phyloP scores from a whole-genome alignment of 2,888 invertebrate species.

The Macropis europaea region DNA sequence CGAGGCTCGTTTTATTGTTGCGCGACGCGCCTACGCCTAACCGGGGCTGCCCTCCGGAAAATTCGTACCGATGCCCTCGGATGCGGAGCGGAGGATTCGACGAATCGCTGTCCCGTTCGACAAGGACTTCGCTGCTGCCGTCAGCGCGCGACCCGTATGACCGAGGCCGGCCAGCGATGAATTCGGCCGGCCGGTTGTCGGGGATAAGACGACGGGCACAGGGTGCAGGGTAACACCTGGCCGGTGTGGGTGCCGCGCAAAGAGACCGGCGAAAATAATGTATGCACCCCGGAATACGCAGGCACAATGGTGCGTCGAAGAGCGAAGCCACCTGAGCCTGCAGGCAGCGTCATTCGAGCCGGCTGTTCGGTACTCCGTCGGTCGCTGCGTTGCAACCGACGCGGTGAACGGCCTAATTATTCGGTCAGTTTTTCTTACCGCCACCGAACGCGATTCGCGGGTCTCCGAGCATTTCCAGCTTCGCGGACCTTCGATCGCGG shows the following conservation, averaged over 20 bases:
- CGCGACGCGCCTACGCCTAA: constrained; percentile 8
- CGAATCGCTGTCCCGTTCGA: too few species aligned
- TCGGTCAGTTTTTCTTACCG: constrained; percentile 35
- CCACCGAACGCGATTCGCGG: constrained; percentile 11
- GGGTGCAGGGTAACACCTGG: constrained; percentile 74
- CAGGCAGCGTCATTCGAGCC: constrained; percentile 75
- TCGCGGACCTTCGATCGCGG: too few species aligned
- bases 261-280: constrained; percentile 74
- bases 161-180: constrained; percentile 65
- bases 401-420: constrained; percentile 40
- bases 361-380: constrained; percentile 67
- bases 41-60: too few species aligned
- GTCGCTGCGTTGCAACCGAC: constrained; percentile 32
- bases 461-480: too few species aligned
- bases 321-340: constrained; percentile 78
- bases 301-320: constrained; percentile 69
- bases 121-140: too few species aligned
- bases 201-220: constrained; percentile 29
- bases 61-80: too few species aligned
- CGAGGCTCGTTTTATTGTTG: constrained; percentile 32
- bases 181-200: constrained; percentile 59
- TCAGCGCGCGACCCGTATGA: constrained; percentile 28
- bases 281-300: constrained; percentile 79
- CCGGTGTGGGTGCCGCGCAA: constrained; percentile 73
- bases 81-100: too few species aligned